A percentile compares a stretch with the other conserved stretches of the same genome.
Evolutionary conservation across 2,797 vertebrate species (phyloP).

Genomic region (Chiloscyllium punctatum): DNA sequence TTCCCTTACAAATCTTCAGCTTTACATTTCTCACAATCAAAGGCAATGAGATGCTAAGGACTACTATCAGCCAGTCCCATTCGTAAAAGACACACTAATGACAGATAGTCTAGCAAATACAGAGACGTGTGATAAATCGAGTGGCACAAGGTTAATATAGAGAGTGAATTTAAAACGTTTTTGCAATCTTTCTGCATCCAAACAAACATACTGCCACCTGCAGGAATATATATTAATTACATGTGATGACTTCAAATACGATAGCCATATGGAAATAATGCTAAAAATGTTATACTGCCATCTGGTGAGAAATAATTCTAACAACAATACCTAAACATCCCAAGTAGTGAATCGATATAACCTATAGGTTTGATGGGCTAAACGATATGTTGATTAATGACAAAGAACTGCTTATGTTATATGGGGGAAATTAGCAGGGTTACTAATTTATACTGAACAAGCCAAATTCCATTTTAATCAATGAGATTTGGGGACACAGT

Average conservation of each 20-base stretch:
- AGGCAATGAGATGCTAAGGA: not conserved
- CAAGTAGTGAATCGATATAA: not conserved
- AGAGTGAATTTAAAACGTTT: slow-evolving; percentile 3
- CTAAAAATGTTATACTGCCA: slow-evolving; percentile 18
- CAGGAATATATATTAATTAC: not conserved
- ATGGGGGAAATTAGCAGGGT: not conserved
- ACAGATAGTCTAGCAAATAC: not conserved
- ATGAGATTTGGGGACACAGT: not conserved
- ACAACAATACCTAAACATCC: not conserved
- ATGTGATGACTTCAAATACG: not conserved
- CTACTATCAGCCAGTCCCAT: not conserved
- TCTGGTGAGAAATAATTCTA: not conserved
- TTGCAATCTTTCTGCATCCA: not conserved
- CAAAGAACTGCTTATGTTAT: not conserved
- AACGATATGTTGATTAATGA: not conserved
- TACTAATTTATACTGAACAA: not conserved
- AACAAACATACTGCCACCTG: slow-evolving; percentile 13
- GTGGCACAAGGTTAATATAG: not conserved
- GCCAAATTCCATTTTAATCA: not conserved
- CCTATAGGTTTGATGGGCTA: not conserved
- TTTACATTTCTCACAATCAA: not conserved
- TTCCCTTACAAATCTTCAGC: not conserved
- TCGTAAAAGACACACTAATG: not conserved
- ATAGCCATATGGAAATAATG: not conserved
- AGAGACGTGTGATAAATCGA: not conserved